A percentile compares a stretch with the other conserved stretches of the same genome.
These are phyloP conservation scores for Pterostichus niger DNA, from an alignment of 2,888 invertebrate genomes.

Conservation along the genomic window DNA sequence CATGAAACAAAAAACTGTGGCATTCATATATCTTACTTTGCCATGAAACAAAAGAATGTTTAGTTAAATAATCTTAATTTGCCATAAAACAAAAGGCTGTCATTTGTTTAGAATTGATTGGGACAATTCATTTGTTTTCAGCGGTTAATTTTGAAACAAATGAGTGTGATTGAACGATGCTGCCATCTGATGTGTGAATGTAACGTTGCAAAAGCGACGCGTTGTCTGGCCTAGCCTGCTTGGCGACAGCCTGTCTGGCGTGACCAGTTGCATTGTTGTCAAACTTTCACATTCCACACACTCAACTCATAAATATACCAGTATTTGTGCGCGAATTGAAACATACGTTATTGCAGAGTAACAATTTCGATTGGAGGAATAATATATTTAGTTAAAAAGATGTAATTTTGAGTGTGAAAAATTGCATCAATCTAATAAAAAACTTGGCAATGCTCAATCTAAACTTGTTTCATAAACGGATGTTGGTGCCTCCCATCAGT, in stretches of 20 bases:
- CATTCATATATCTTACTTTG: no score
- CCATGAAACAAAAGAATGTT: no score
- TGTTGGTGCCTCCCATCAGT: constrained; percentile 79
- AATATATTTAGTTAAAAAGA: constrained; percentile 2
- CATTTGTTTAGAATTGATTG: background rate
- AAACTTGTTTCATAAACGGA: constrained; percentile 88
- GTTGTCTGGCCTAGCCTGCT: constrained; percentile 89
- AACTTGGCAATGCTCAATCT: constrained; percentile 80
- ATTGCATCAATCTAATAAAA: constrained; percentile 60
- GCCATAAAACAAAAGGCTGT: no score
- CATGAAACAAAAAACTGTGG: no score
- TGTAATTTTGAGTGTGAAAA: constrained; percentile 4
- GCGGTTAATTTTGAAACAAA: constrained; percentile 35
- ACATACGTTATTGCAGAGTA: background rate
- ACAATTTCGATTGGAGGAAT: background rate
- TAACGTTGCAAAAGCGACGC: constrained; percentile 81
- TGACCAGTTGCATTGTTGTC: constrained; percentile 86
- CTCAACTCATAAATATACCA: background rate
- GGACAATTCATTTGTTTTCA: background rate
- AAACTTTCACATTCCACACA: constrained; percentile 77
- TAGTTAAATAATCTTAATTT: no score
- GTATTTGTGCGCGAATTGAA: background rate
- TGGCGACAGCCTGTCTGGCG: constrained; percentile 97
- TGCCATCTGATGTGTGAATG: constrained; percentile 60
- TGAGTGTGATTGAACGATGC: constrained; percentile 36